Percentiles rank a stretch among this genome's conserved stretches.
Evolutionary conservation across 2,888 invertebrate species (phyloP).

Genomic region (Deroplatys truncata): DNA sequence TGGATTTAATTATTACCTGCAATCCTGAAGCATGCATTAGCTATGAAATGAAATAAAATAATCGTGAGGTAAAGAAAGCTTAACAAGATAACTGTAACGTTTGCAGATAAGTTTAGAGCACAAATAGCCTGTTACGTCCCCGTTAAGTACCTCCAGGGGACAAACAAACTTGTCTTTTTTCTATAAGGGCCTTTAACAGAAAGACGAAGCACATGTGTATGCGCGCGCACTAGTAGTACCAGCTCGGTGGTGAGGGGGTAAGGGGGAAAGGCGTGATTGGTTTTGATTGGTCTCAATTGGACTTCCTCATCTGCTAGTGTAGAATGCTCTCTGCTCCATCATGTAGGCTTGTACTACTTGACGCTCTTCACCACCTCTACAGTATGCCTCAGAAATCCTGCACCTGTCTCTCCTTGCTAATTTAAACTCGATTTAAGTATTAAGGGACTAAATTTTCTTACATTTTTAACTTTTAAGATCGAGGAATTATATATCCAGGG

Average conservation of each 20-base stretch:
- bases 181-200: neutral
- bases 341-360: neutral
- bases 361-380: neutral
- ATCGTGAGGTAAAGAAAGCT: no score
- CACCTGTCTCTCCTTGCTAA: neutral
- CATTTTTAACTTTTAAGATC: neutral
- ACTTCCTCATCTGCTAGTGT: constrained; percentile 21
- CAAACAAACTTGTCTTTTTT: neutral
- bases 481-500: no score
- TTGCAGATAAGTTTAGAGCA: neutral
- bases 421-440: no score
- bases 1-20: no score
- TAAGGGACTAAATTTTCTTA: no score
- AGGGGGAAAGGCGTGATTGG: constrained; percentile 18
- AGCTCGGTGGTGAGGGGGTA: neutral
- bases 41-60: no score
- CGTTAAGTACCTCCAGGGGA: neutral
- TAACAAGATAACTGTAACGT: no score
- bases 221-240: neutral
- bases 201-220: neutral
- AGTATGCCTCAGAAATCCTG: neutral
- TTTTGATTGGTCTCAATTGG: constrained; percentile 25
- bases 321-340: neutral
- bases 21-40: no score
- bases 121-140: neutral